Percentiles rank a stretch among this genome's conserved stretches.
Conservation (phyloP, 2,797 vertebrate species). For the Aulostomus chinensis region DNA sequence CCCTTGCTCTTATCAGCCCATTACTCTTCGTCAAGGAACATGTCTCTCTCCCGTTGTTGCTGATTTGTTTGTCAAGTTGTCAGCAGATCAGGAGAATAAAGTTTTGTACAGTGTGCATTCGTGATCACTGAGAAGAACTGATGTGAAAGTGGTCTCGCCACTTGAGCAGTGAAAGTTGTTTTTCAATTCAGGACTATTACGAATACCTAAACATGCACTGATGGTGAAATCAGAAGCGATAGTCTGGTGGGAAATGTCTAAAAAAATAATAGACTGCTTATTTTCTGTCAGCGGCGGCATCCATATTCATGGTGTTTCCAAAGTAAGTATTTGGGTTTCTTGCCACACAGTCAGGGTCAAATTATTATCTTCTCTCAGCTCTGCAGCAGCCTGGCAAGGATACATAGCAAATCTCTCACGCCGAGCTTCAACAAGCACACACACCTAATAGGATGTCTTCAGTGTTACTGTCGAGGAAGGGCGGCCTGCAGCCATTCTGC, state of each 20-base stretch:
- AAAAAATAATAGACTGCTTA: too few species aligned
- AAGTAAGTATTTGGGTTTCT: not conserved
- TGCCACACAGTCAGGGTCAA: not conserved
- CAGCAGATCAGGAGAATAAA: constrained; percentile 28
- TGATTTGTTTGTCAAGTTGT: constrained; percentile 54
- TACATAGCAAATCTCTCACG: not conserved
- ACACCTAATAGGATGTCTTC: not conserved
- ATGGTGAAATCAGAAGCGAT: too few species aligned
- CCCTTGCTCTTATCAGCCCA: constrained; percentile 38
- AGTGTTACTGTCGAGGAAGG: not conserved
- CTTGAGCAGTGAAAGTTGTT: too few species aligned
- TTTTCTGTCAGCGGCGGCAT: too few species aligned
- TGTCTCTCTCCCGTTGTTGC: constrained; percentile 30
- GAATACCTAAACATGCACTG: too few species aligned
- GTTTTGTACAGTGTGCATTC: too few species aligned
- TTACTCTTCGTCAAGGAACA: constrained; percentile 42
- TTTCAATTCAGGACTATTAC: too few species aligned
- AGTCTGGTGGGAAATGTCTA: too few species aligned
- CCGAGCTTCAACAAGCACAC: not conserved
- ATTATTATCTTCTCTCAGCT: not conserved
- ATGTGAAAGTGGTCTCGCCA: too few species aligned
- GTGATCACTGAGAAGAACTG: too few species aligned
- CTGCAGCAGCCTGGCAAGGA: not conserved
- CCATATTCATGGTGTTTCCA: constrained; percentile 26
- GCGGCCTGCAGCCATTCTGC: too few species aligned